Conservation (phyloP, 2,888 invertebrate species). For the Myathropa florea region DNA sequence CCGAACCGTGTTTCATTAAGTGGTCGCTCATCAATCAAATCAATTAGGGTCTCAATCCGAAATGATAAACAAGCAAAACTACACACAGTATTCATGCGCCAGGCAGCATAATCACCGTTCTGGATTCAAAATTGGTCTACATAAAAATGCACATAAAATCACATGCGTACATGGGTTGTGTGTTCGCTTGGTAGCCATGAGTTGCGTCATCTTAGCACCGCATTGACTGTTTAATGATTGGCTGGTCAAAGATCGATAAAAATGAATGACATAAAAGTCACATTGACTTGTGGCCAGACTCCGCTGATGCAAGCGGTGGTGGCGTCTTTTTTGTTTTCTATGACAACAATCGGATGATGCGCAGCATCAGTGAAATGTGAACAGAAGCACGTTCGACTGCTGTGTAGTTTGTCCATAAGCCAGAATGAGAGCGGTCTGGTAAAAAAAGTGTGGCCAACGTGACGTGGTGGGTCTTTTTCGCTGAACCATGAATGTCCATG, state of each 20-base stretch:
- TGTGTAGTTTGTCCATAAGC: not conserved
- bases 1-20: not conserved
- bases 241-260: not conserved
- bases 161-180: not conserved
- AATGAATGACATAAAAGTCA: not conserved
- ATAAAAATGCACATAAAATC: not conserved
- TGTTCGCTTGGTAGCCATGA: not conserved
- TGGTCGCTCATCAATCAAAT: conserved; percentile 14
- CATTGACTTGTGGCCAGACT: not conserved
- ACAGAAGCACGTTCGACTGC: not conserved
- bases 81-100: not conserved
- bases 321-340: not conserved
- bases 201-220: not conserved
- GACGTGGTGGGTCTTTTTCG: too few relatives aligned
- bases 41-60: not conserved
- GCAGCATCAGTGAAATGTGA: not conserved
- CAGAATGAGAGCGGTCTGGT: too few relatives aligned
- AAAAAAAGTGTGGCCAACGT: too few relatives aligned
- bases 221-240: not conserved
- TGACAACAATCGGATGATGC: not conserved
- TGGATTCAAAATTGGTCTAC: not conserved
- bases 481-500: too few relatives aligned
- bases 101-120: not conserved
- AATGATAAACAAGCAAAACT: not conserved
- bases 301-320: not conserved